These are phyloP conservation scores for Myotis pilosus DNA, from an alignment of 2,797 vertebrate genomes.

Conservation along the genomic window DNA sequence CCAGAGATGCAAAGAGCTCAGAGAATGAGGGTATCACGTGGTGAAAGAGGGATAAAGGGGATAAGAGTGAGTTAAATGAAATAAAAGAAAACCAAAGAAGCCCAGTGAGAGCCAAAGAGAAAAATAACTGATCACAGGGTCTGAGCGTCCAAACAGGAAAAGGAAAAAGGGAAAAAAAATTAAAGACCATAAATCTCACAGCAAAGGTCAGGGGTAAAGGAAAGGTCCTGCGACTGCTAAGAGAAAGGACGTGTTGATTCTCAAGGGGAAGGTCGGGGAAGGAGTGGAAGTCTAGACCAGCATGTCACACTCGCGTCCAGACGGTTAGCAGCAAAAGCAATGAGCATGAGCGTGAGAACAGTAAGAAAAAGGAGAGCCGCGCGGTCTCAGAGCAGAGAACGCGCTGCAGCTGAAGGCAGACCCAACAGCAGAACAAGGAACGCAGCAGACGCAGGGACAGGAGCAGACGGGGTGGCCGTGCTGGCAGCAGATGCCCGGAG, in stretches of 20 bases:
- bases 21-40: constrained; percentile 92
- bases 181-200: constrained; percentile 90
- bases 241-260: constrained; percentile 86
- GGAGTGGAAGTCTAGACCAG: constrained; percentile 87
- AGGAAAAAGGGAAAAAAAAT: constrained; percentile 88
- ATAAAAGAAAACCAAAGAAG: constrained; percentile 88
- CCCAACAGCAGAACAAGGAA: constrained; percentile 84
- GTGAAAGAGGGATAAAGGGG: constrained; percentile 98
- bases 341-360: constrained; percentile 85
- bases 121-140: constrained; percentile 86
- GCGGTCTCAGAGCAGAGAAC: constrained; percentile 91
- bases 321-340: constrained; percentile 86
- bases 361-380: constrained; percentile 84
- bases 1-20: constrained; percentile 96
- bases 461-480: constrained; percentile 85
- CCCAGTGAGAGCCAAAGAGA: constrained; percentile 87
- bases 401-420: constrained; percentile 82
- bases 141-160: constrained; percentile 87
- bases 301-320: constrained; percentile 66
- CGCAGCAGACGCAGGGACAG: constrained; percentile 89
- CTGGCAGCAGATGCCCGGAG: constrained; percentile 87
- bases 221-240: constrained; percentile 81
- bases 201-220: constrained; percentile 90
- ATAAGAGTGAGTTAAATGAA: constrained; percentile 95
- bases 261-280: constrained; percentile 85